Evolutionary conservation across 1,140 invertebrate genomes (phyloP), one percentile per base, ranked within the genome.

Genomic region (Drosophila trapezifrons): DNA sequence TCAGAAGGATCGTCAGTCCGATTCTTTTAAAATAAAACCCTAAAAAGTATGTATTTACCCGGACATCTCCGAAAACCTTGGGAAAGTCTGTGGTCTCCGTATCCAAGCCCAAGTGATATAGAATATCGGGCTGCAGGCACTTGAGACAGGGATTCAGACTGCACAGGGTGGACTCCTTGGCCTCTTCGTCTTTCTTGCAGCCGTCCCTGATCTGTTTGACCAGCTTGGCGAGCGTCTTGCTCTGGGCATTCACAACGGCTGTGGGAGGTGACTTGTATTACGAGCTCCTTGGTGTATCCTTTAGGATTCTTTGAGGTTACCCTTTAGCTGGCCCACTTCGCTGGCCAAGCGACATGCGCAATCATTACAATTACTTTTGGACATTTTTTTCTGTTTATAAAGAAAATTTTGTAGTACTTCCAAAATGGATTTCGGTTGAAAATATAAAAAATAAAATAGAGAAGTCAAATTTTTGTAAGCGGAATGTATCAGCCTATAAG

Each of bases 61-160:
- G 73, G 5, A 87, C 84, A 70, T 87, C 84, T 2, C 84, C 84
- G 32, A 87, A 87, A 0, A 75, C 49, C 29, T 83, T 83, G 0
- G 64, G 64, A 42, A 89, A 84, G 32, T 89, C 58, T 0, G 51
- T 83, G 17, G 72, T 57, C 0, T 25, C 37, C 1, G 84, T 83
- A 17, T 60, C 47, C 25, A 89, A 15, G 0, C 37, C 42, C 3
- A 87, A 46, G 37, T 87, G 84, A 20, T 78, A 78, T 15, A 87
- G 52, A 6, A 65, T 20, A 22, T 87, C 84, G 1, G 79, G 80
- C 20, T 71, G 38, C 1, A 87, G 49, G 52, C 84, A 80, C 17
- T 74, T 60, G 0, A 89, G 5, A 13, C 69, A 89, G 4, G 77
- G 84, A 63, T 89, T 87, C 0, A 89, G 27, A 5, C 42, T 38